These are phyloP conservation scores for Cryptoprocta ferox DNA, from an alignment of 2,797 vertebrate species.

Conservation along the genomic window DNA sequence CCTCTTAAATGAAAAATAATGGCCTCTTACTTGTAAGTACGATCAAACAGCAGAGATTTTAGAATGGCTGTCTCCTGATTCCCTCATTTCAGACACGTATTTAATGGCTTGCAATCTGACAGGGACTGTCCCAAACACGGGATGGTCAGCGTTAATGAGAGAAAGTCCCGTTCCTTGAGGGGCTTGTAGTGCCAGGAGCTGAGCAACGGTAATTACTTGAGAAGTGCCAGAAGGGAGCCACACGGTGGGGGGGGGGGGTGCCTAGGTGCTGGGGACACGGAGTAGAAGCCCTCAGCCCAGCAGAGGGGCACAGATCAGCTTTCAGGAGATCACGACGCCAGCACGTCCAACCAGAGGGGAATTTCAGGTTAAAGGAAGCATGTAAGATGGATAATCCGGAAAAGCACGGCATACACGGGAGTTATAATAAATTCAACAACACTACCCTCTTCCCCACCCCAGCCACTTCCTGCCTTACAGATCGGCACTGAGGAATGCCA, in stretches of 20 bases:
- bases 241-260: rapidly evolving
- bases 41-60: not conserved
- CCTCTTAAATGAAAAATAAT: not conserved
- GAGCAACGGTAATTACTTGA: rapidly evolving
- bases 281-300: not conserved
- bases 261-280: too few relatives aligned
- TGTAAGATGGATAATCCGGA: not conserved
- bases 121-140: too few relatives aligned
- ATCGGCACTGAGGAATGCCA: too few relatives aligned
- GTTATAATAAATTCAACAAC: not conserved
- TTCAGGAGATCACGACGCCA: not conserved
- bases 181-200: not conserved
- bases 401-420: rapidly evolving
- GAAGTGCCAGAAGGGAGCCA: too few relatives aligned
- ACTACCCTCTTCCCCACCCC: not conserved
- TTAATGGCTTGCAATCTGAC: not conserved
- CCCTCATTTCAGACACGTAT: not conserved
- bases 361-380: not conserved
- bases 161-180: rapidly evolving
- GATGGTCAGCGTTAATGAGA: not conserved
- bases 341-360: too few relatives aligned
- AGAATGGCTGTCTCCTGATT: not conserved
- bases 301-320: too few relatives aligned
- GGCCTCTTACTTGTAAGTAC: not conserved
- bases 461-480: not conserved